Percentiles rank a stretch among this genome's conserved stretches.
These are phyloP conservation scores for Spatula versicolor DNA, from an alignment of 2,797 vertebrate genomes.

Conservation along the genomic window DNA sequence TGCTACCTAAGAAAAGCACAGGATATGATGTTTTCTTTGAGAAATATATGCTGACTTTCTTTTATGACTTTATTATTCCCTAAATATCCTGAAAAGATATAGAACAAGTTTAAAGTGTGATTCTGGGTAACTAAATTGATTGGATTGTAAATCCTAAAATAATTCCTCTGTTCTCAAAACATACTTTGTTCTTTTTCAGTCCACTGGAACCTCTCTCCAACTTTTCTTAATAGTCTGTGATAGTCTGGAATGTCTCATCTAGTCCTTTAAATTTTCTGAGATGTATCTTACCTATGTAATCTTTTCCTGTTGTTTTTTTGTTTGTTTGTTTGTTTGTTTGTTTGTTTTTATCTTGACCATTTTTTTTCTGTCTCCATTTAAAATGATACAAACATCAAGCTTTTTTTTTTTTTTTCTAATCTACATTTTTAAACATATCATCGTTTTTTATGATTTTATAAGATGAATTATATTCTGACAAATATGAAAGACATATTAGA, in stretches of 20 bases:
- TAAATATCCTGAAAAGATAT: background rate
- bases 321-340: background rate
- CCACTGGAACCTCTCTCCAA: background rate
- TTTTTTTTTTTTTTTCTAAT: background rate
- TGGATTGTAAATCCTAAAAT: background rate
- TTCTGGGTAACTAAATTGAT: background rate
- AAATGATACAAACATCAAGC: background rate
- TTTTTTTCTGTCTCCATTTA: background rate
- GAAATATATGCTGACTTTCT: background rate
- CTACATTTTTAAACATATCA: background rate
- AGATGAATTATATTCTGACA: background rate
- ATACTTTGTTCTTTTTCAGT: background rate
- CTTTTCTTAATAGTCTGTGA: background rate
- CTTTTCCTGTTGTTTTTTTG: background rate
- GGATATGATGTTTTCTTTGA: background rate
- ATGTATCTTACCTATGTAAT: background rate
- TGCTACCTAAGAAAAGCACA: background rate
- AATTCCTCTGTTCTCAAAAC: background rate
- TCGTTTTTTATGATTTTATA: background rate
- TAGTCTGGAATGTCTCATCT: background rate
- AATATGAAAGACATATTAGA: background rate
- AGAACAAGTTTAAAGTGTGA: background rate
- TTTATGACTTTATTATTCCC: background rate
- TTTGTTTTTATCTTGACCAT: background rate
- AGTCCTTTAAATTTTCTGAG: background rate